Base-by-base conservation (phyloP, 2,113 vertebrate genomes). In the Tautogolabrus adspersus region DNA sequence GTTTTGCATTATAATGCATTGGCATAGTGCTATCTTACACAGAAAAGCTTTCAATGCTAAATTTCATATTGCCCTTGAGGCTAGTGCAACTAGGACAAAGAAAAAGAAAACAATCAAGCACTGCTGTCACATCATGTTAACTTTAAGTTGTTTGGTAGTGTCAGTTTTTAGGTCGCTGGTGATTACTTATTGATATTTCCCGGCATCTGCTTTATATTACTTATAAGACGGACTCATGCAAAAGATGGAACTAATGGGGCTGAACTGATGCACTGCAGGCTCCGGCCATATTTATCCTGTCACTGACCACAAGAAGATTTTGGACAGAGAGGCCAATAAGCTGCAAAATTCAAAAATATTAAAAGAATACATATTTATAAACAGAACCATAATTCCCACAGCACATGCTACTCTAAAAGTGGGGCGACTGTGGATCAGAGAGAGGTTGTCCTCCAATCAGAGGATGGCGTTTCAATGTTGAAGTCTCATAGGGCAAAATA, bases 181-280 rank as follows among this genome's bases (percentile, higher is more conserved):
- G 82, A 90, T 90, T 83, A 74, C 81, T 72, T 93, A 90, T 91
- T 87, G 90, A 93, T 89, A 79, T 92, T 90, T 83, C 42, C 13
- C 30, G 47, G 49, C 22, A 37, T 62, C 61, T 77, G 57, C 87
- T 90, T 88, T 80, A 71, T 89, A 75, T 74, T 70, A 81, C 80
- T 93, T 84, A 79, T 58, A 86, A 61, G 15, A 71, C 47, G 22
- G 9, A 37, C 66, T 77, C 37, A n/a, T 44, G 10, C 23, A 72
- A 70, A 54, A 77, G 73, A 66, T 73, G 57, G 42, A 72, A 10
- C 66, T 78, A 91, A 90, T 88, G 82, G 66, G 79, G 89, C 75
- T 46, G 83, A 87, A 91, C 87, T 77, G 76, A 88, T 84, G 49
- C 30, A 52, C 16, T 60, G 73, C 57, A 8, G 38, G 19, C 47